Conservation (phyloP, 2,797 vertebrate species). For the Spinibarbus caldwelli region DNA sequence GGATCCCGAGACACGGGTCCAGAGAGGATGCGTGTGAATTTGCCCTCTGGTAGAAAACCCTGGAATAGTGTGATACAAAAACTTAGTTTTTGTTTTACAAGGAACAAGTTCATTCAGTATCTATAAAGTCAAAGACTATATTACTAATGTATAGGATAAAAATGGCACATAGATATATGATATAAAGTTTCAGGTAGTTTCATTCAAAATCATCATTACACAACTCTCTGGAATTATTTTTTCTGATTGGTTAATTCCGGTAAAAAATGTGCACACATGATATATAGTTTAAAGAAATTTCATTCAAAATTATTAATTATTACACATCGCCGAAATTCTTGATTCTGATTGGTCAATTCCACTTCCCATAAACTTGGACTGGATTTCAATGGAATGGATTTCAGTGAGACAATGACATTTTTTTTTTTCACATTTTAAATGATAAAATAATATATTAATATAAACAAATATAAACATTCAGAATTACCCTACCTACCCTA, state of each 20-base stretch:
- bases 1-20: conserved; percentile 90
- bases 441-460: not conserved
- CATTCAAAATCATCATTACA: no score
- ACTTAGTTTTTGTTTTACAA: not conserved
- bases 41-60: conserved; percentile 95
- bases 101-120: not conserved
- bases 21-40: conserved; percentile 89
- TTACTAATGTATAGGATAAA: not conserved
- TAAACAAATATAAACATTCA: not conserved
- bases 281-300: no score
- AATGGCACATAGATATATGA: not conserved
- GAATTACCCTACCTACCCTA: no score
- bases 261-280: no score
- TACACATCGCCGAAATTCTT: no score
- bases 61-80: conserved; percentile 62
- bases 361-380: not conserved
- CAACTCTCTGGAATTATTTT: no score
- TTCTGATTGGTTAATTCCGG: no score
- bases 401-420: not conserved
- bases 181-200: not conserved
- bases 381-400: no score
- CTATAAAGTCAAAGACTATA: not conserved
- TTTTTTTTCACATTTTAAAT: not conserved
- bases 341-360: no score
- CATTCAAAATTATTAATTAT: no score